Evolutionary conservation across 2,888 invertebrate species (phyloP), one percentile per base, ranked within the genome.

Genomic region (Apamea epomidion): DNA sequence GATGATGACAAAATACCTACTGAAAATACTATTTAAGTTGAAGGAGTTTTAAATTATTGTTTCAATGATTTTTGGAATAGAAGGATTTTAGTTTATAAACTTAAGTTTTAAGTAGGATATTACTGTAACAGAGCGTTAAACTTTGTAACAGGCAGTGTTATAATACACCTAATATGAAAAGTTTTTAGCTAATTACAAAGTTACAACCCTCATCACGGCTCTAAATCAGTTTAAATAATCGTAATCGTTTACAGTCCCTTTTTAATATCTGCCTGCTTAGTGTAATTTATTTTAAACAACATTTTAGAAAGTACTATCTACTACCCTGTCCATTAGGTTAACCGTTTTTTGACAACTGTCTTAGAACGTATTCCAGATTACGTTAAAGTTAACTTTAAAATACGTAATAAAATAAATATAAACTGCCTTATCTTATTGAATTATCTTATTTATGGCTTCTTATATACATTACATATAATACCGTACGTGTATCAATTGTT

Each of bases 171-270:
- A 25, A 58, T 25, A 4, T 58, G 25, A 58, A 58, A 58, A 82
- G 32, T 68, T 45, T 45, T 58, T 65, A 2, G 18, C 8, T 60
- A 32, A 67, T 74, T 67, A 65, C 48, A n/a, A 82, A 51, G 54
- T 80, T n/a, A n/a, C 58, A 29, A 65, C 14, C 37, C 16, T 25
- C n/a, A 16, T 45, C 64, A 45, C 25, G 14, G 18, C 48, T 37
- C 21, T 45, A 10, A 12, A 48, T 78, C 29, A 1, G 42, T 62
- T 70, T 42, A 16, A 62, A 81, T 81, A 62, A 45, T 32, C 16
- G 51, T 70, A 32, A 70, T 51, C 12, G 10, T 51, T 32, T 21
- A n/a, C 32, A 16, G 2, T 60, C 25, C 8, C 18, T 6, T 62
- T 51, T 70, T 48, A 42, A 21, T 29, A 42, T 51, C 29, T 69